These are phyloP conservation scores for Syngnathus floridae DNA, from an alignment of 2,113 vertebrate genomes.

Conservation along the genomic window DNA sequence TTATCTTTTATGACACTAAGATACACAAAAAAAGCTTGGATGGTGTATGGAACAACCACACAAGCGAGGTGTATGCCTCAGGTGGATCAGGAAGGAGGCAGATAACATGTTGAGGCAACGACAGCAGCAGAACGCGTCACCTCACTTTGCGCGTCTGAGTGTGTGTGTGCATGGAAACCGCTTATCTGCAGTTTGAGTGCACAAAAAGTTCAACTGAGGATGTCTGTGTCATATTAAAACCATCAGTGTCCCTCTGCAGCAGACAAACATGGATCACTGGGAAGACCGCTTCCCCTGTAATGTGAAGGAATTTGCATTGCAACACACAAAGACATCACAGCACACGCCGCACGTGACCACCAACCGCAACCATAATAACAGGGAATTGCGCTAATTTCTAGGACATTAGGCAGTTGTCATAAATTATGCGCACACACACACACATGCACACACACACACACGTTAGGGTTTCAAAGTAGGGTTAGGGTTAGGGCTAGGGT, in stretches of 20 bases:
- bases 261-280: slow-evolving; percentile 39
- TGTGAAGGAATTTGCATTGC: slow-evolving; percentile 46
- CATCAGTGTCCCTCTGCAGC: slow-evolving; percentile 30
- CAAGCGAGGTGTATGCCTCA: slow-evolving; percentile 29
- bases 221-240: slow-evolving; percentile 54
- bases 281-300: slow-evolving; percentile 29
- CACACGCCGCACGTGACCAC: slow-evolving; percentile 34
- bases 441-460: background rate
- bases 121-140: slow-evolving; percentile 35
- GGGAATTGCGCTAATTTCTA: slow-evolving; percentile 38
- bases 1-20: slow-evolving; percentile 37
- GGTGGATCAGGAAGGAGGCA: slow-evolving; percentile 7
- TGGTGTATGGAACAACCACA: slow-evolving; percentile 32
- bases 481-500: too few relatives aligned
- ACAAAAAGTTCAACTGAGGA: slow-evolving; percentile 52
- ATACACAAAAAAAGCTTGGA: slow-evolving; percentile 36
- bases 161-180: slow-evolving; percentile 36
- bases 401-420: slow-evolving; percentile 31
- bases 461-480: too few relatives aligned
- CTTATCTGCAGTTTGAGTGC: slow-evolving; percentile 40
- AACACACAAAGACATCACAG: slow-evolving; percentile 17
- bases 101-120: slow-evolving; percentile 40
- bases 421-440: background rate
- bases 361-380: slow-evolving; percentile 45
- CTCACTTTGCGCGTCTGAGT: slow-evolving; percentile 21